phyloP scores from a whole-genome alignment of 23 tunicate genomes.

The Oikopleura dioica region DNA sequence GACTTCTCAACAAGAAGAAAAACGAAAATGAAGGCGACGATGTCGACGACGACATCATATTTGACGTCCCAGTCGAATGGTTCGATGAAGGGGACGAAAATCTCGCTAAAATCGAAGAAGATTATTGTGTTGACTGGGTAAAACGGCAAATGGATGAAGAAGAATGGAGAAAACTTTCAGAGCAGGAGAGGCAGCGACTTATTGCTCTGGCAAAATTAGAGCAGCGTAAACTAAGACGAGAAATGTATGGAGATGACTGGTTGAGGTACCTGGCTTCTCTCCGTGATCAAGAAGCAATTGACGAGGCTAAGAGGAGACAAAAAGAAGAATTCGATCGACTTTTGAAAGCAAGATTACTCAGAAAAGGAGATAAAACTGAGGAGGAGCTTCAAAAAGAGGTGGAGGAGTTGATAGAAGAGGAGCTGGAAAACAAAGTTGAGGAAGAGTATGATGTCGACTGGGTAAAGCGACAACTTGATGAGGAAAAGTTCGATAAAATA shows the following conservation, averaged over 20 bases:
- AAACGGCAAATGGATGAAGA: slow-evolving; percentile 12
- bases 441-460: neutral
- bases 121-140: neutral
- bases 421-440: neutral
- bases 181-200: neutral
- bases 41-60: neutral
- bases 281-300: neutral
- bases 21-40: neutral
- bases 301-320: neutral
- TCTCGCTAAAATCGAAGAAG: neutral
- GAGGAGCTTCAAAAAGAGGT: too few species aligned
- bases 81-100: neutral
- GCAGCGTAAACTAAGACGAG: neutral
- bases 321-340: neutral
- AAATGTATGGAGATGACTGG: slow-evolving; percentile 4
- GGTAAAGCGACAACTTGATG: neutral
- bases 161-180: neutral
- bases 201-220: neutral
- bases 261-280: neutral
- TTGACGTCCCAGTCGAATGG: neutral
- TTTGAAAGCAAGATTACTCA: too few species aligned
- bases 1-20: neutral
- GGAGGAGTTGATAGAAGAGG: neutral
- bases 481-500: too few species aligned
- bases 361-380: too few species aligned